Evolutionary conservation across 2,797 vertebrate species (phyloP).

Genomic region (Enteromius fasciolatus): DNA sequence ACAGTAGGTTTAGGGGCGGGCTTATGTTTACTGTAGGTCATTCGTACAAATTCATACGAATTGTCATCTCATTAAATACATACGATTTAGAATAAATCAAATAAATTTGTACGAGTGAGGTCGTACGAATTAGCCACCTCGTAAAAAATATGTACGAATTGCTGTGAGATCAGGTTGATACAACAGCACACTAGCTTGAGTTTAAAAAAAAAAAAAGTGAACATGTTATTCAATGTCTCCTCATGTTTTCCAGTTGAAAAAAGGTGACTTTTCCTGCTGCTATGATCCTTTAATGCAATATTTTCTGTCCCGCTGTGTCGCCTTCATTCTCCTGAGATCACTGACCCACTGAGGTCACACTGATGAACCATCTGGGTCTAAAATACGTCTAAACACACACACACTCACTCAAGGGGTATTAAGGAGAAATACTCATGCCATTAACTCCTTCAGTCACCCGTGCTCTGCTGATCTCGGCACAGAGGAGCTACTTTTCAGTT

Average conservation of each 20-base stretch:
- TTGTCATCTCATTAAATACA: too few relatives aligned
- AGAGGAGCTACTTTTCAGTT: constrained; percentile 31
- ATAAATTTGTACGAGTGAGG: too few relatives aligned
- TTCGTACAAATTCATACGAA: too few relatives aligned
- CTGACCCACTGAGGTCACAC: constrained; percentile 51
- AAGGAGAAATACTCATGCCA: constrained; percentile 35
- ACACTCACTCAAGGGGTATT: constrained; percentile 16
- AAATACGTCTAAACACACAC: constrained; percentile 29
- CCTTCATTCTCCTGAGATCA: constrained; percentile 49
- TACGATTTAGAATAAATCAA: too few relatives aligned
- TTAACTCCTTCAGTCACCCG: constrained; percentile 29
- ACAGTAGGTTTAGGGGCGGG: too few relatives aligned
- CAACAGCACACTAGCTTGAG: background rate
- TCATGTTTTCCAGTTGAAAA: constrained; percentile 25
- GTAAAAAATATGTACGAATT: too few relatives aligned
- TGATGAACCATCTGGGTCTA: constrained; percentile 51
- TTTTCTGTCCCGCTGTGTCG: constrained; percentile 17
- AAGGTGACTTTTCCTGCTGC: constrained; percentile 37
- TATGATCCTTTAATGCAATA: constrained; percentile 37
- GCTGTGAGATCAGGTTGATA: too few relatives aligned
- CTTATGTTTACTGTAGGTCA: too few relatives aligned
- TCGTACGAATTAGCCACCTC: too few relatives aligned
- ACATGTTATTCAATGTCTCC: constrained; percentile 12
- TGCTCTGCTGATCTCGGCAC: constrained; percentile 15
- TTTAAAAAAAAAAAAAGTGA: background rate